phyloP scores from a whole-genome alignment of 2,113 vertebrate genomes.

The Mobula hypostoma region DNA sequence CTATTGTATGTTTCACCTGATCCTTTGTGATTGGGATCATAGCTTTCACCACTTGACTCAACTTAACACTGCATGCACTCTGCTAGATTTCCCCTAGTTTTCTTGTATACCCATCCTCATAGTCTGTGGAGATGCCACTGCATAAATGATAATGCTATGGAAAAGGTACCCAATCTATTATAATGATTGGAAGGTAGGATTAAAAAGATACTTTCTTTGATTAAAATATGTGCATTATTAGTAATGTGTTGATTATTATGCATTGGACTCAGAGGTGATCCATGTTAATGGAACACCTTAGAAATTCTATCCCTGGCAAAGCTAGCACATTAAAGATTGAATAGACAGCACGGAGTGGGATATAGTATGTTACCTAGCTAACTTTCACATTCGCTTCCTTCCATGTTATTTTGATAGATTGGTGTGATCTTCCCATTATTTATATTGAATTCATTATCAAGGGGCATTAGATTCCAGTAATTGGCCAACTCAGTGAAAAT shows the following conservation, averaged over 20 bases:
- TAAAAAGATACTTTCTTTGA: neutral
- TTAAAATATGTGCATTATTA: neutral
- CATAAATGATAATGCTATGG: neutral
- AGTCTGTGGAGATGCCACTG: neutral
- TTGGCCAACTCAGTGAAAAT: neutral
- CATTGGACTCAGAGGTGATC: neutral
- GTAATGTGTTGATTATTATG: neutral
- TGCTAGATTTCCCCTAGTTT: neutral
- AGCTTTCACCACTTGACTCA: neutral
- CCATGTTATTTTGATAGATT: neutral
- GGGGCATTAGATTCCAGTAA: neutral
- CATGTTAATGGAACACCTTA: neutral
- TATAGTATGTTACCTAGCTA: neutral
- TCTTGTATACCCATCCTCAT: neutral
- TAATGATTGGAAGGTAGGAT: neutral
- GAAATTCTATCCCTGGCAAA: neutral
- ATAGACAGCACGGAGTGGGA: neutral
- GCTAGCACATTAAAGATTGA: neutral
- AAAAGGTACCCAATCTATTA: neutral
- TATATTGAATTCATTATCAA: neutral
- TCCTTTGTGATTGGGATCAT: neutral
- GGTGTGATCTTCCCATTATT: neutral
- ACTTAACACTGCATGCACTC: neutral
- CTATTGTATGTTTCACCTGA: neutral
- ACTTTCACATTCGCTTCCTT: neutral